phyloP scores from a whole-genome alignment of 2,113 vertebrate genomes.

The Bubo bubo region DNA sequence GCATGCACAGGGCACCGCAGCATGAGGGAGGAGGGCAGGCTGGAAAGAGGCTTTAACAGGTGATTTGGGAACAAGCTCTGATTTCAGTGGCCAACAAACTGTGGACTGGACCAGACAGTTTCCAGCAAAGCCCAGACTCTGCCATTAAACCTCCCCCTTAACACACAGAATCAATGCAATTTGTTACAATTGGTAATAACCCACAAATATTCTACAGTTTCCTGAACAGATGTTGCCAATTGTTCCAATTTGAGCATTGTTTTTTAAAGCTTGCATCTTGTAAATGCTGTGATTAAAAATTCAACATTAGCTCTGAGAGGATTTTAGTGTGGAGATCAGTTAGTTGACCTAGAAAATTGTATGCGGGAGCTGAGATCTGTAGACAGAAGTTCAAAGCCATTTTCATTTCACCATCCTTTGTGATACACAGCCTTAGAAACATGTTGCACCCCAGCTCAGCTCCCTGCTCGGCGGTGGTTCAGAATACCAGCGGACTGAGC shows the following conservation, averaged over 20 bases:
- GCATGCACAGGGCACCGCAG: not conserved
- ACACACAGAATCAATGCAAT: not conserved
- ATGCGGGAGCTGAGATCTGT: not conserved
- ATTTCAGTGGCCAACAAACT: not conserved
- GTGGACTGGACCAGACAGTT: not conserved
- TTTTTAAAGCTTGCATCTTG: not conserved
- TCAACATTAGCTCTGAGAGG: not conserved
- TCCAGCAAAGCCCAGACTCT: not conserved
- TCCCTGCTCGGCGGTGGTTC: not conserved
- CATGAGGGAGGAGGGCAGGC: not conserved
- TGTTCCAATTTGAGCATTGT: not conserved
- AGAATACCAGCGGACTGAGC: not conserved
- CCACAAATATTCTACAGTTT: not conserved
- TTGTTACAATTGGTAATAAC: not conserved
- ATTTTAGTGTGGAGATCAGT: not conserved
- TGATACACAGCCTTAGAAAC: not conserved
- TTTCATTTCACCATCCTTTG: not conserved
- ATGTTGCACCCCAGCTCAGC: not conserved
- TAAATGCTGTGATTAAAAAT: not conserved
- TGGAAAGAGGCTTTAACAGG: not conserved
- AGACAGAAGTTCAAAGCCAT: not conserved
- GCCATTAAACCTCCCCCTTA: not conserved
- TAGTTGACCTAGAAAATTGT: not conserved
- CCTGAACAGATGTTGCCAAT: not conserved
- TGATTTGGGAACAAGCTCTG: not conserved